phyloP scores from a whole-genome alignment of 2,113 vertebrate species.

The Dasyornis broadbenti region DNA sequence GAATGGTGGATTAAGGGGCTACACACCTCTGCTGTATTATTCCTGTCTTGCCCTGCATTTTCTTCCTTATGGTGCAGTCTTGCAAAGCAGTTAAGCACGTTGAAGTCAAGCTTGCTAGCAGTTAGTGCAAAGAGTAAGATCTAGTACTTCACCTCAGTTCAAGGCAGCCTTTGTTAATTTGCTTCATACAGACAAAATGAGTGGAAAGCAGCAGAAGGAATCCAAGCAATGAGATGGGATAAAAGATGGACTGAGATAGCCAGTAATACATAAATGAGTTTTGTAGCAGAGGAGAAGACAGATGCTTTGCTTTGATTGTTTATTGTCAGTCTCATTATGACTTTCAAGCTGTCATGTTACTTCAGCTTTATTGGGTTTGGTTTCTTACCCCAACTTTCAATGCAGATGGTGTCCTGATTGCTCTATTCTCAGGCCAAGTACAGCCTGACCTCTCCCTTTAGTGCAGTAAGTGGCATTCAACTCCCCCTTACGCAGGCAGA shows the following conservation, averaged over 20 bases:
- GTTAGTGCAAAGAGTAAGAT: not conserved
- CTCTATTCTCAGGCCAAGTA: not conserved
- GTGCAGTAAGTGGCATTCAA: not conserved
- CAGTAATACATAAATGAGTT: not conserved
- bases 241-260: not conserved
- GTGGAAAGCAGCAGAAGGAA: not conserved
- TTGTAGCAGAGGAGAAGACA: not conserved
- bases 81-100: not conserved
- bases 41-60: not conserved
- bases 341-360: constrained; percentile 11
- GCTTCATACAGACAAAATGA: not conserved
- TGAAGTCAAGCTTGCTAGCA: not conserved
- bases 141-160: not conserved
- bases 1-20: not conserved
- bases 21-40: not conserved
- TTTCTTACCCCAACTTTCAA: not conserved
- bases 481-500: not conserved
- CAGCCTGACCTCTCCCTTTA: constrained; percentile 2
- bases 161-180: not conserved
- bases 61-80: not conserved
- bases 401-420: not conserved
- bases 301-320: not conserved
- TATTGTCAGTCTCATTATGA: not conserved
- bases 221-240: not conserved
- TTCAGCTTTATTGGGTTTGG: not conserved